These are phyloP conservation scores for Alentia gelatinosa DNA, from an alignment of 2,888 invertebrate species.

Conservation along the genomic window DNA sequence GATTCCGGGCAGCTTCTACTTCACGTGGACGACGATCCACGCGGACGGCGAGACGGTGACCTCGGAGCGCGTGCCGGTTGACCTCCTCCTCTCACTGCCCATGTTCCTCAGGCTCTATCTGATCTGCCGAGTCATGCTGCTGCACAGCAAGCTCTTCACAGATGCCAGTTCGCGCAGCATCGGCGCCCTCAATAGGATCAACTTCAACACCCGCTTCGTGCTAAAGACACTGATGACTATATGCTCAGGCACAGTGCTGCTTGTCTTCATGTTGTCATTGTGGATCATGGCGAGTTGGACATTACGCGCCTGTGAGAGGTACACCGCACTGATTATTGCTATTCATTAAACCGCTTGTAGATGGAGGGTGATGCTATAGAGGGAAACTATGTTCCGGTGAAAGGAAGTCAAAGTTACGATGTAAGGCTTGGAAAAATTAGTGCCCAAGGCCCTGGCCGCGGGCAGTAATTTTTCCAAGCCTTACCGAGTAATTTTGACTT, in stretches of 20 bases:
- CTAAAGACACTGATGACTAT: constrained; percentile 99
- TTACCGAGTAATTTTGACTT: too few relatives aligned
- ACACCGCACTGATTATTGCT: neutral
- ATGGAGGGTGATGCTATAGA: too few relatives aligned
- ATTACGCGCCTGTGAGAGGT: constrained; percentile 98
- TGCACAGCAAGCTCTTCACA: constrained; percentile 99
- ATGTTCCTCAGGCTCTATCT: constrained; percentile 99
- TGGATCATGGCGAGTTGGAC: constrained; percentile 99
- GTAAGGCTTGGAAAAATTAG: too few relatives aligned
- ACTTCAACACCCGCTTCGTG: constrained; percentile 93
- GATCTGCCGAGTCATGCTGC: constrained; percentile 99
- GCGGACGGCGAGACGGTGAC: constrained; percentile 67
- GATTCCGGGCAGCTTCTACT: constrained; percentile 65
- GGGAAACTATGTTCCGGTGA: too few relatives aligned
- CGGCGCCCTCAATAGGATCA: constrained; percentile 81
- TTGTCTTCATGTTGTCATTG: constrained; percentile 99
- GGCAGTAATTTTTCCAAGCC: too few relatives aligned
- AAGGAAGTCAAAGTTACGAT: too few relatives aligned
- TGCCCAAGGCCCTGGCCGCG: too few relatives aligned
- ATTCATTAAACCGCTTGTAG: neutral
- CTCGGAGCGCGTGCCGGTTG: constrained; percentile 81
- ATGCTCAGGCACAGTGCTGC: constrained; percentile 97
- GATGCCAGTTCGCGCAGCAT: constrained; percentile 97
- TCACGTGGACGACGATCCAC: constrained; percentile 82
- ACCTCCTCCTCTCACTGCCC: constrained; percentile 97